Percentiles rank a stretch among this genome's conserved stretches.
phyloP scores from a whole-genome alignment of 2,888 invertebrate genomes.

The Lobophora halterata region DNA sequence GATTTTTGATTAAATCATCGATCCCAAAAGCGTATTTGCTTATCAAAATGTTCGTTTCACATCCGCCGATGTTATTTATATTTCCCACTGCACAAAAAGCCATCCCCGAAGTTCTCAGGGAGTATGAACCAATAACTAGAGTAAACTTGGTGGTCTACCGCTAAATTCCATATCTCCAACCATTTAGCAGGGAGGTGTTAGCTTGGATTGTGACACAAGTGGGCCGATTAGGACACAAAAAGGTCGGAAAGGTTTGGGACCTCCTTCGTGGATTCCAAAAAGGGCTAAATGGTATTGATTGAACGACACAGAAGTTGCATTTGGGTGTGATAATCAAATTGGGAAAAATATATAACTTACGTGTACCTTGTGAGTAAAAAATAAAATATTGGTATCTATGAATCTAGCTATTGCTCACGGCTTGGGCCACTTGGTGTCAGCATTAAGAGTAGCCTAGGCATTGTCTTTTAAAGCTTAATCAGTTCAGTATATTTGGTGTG shows the following conservation, averaged over 20 bases:
- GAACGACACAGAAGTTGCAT: conserved; percentile 11
- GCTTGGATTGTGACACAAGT: conserved; percentile 43
- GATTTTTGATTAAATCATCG: not conserved
- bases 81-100: conserved; percentile 62
- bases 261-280: conserved; percentile 35
- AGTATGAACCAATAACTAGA: conserved; percentile 58
- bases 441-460: no score
- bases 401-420: no score
- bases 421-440: no score
- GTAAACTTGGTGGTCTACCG: conserved; percentile 64
- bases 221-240: conserved; percentile 39
- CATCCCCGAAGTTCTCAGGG: conserved; percentile 53
- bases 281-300: conserved; percentile 1
- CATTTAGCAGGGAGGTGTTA: conserved; percentile 57
- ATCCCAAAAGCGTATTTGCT: conserved; percentile 12
- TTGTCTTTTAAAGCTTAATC: no score
- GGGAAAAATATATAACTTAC: no score
- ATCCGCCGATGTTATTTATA: conserved; percentile 64
- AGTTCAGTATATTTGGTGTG: no score
- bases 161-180: conserved; percentile 76
- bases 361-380: no score
- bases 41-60: conserved; percentile 24
- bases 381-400: no score
- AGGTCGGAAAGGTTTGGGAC: conserved; percentile 31
- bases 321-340: conserved; percentile 4